phyloP scores from a whole-genome alignment of 2,797 vertebrate genomes.

The Falco biarmicus region DNA sequence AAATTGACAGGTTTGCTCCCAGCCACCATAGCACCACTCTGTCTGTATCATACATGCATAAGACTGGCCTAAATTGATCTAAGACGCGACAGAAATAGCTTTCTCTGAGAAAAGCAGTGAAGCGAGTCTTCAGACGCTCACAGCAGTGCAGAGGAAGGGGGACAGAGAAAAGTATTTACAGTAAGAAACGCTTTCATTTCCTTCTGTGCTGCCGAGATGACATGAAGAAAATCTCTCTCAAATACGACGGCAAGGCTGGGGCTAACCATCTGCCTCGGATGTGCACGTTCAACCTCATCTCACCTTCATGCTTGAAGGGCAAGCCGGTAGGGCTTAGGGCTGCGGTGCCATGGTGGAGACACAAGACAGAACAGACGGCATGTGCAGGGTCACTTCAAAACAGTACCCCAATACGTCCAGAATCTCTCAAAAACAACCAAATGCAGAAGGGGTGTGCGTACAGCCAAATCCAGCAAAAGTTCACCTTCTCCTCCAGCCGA shows the following conservation, averaged over 20 bases:
- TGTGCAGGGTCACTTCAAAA: background rate
- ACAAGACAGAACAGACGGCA: background rate
- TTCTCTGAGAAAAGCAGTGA: constrained; percentile 57
- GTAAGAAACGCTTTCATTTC: constrained; percentile 67
- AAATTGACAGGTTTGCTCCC: background rate
- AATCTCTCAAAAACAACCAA: background rate
- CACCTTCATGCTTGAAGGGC: constrained; percentile 44
- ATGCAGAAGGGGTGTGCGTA: background rate
- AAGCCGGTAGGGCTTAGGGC: background rate
- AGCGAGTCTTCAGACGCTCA: constrained; percentile 46
- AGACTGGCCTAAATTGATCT: constrained; percentile 30
- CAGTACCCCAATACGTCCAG: background rate
- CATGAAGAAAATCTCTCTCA: constrained; percentile 19
- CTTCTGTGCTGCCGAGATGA: constrained; percentile 33
- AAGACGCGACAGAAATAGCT: constrained; percentile 62
- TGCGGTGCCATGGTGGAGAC: background rate
- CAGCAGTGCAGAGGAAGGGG: constrained; percentile 20
- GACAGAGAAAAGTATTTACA: constrained; percentile 50
- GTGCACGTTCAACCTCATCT: background rate
- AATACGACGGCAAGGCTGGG: background rate
- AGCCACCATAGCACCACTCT: background rate
- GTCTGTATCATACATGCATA: background rate
- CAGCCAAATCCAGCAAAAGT: background rate
- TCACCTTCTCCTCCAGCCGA: background rate
- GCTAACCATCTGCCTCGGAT: background rate